Evolutionary conservation across 2,797 vertebrate genomes (phyloP).

Genomic region (Anolis apletophallus): DNA sequence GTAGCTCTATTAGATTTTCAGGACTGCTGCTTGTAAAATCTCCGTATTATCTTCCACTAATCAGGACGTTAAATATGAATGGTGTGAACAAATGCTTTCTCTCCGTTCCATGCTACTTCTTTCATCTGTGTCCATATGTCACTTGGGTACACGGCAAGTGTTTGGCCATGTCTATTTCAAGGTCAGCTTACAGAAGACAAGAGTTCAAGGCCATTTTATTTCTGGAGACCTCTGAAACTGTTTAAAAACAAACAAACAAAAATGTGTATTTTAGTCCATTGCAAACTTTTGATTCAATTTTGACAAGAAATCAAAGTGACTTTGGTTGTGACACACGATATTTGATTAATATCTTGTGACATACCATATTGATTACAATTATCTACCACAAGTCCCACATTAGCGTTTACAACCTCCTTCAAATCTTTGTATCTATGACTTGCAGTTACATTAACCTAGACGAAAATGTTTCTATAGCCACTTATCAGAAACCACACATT

Average conservation of each 20-base stretch:
- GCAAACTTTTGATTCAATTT: neutral
- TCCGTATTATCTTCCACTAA: constrained; percentile 61
- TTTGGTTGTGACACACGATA: neutral
- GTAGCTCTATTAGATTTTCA: constrained; percentile 57
- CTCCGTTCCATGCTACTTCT: constrained; percentile 61
- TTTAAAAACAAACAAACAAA: neutral
- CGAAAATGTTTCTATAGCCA: neutral
- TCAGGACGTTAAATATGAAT: constrained; percentile 64
- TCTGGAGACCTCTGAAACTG: constrained; percentile 29
- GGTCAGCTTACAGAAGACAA: constrained; percentile 39
- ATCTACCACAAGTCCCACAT: neutral
- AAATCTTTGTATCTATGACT: constrained; percentile 3
- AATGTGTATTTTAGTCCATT: constrained; percentile 3
- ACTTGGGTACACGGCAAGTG: constrained; percentile 48
- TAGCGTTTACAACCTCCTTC: neutral
- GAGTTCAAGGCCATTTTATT: constrained; percentile 18
- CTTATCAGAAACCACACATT: constrained; percentile 22
- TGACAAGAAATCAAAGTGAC: constrained; percentile 23
- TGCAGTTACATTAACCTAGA: constrained; percentile 18
- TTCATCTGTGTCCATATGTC: constrained; percentile 64
- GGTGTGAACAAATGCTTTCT: constrained; percentile 62
- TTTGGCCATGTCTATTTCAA: constrained; percentile 59
- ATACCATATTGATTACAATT: too few species aligned
- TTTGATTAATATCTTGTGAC: constrained; percentile 27
- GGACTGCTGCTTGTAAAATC: constrained; percentile 55